A percentile compares a stretch with the other conserved stretches of the same genome.
Conservation (phyloP, 2,113 vertebrate species). For the Takifugu flavidus region DNA sequence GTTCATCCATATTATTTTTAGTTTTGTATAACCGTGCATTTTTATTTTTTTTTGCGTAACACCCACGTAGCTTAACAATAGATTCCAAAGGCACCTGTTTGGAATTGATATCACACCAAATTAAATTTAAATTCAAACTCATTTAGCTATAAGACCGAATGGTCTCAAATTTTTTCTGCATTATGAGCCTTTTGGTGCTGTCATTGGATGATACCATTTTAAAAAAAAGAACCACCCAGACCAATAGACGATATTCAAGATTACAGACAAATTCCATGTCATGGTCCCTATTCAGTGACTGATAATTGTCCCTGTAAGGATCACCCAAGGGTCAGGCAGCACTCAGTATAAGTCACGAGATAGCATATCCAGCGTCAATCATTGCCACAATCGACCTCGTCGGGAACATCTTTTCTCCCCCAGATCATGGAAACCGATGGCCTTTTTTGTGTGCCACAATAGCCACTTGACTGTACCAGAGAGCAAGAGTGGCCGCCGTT, state of each 20-base stretch:
- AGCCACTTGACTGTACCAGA: constrained; percentile 41
- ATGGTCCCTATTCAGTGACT: constrained; percentile 25
- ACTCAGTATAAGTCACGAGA: constrained; percentile 50
- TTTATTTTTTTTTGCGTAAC: constrained; percentile 49
- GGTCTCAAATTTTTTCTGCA: not conserved
- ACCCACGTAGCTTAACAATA: constrained; percentile 29
- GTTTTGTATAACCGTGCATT: constrained; percentile 59
- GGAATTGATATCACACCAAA: constrained; percentile 19
- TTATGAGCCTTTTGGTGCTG: constrained; percentile 11
- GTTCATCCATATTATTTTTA: constrained; percentile 54
- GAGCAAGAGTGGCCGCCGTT: constrained; percentile 34
- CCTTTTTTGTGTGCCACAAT: constrained; percentile 51
- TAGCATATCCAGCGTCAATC: constrained; percentile 11
- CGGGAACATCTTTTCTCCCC: constrained; percentile 13
- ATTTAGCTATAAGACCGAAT: too few relatives aligned
- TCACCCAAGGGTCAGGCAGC: constrained; percentile 23
- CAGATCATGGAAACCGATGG: constrained; percentile 27
- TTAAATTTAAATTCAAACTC: too few relatives aligned
- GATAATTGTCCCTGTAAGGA: constrained; percentile 42
- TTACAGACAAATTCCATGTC: not conserved
- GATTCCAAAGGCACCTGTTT: constrained; percentile 13
- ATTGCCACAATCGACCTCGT: constrained; percentile 8
- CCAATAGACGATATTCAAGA: constrained; percentile 31
- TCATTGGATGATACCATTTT: constrained; percentile 13
- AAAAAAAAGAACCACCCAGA: constrained; percentile 28